phyloP scores from a whole-genome alignment of 2,888 invertebrate genomes.

The Anodontia alba region DNA sequence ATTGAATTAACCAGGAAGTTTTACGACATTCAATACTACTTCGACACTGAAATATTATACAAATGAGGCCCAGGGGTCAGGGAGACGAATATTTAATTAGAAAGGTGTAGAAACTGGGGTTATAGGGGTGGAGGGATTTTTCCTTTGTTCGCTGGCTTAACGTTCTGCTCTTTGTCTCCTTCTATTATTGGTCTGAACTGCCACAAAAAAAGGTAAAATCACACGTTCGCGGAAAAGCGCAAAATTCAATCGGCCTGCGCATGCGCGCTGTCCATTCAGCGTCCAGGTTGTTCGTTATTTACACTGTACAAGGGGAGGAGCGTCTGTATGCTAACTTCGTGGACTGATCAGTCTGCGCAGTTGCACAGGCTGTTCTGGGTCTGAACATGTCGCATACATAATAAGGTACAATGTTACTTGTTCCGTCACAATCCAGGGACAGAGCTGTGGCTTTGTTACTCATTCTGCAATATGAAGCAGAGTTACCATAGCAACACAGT shows the following conservation, averaged over 20 bases:
- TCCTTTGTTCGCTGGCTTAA: background rate
- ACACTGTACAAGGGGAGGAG: too few species aligned
- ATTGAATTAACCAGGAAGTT: background rate
- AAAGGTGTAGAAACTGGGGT: background rate
- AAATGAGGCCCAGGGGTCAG: slow-evolving; percentile 6
- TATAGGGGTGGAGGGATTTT: background rate
- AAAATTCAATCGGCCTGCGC: too few species aligned
- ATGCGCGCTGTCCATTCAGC: too few species aligned
- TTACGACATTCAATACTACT: slow-evolving; percentile 2
- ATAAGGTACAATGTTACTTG: too few species aligned
- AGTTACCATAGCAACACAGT: slow-evolving; percentile 5
- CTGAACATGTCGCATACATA: too few species aligned
- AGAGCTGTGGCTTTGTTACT: background rate
- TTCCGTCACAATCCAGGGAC: background rate
- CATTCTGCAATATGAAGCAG: background rate
- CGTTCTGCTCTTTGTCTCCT: background rate
- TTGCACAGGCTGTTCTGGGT: too few species aligned
- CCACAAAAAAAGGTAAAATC: too few species aligned
- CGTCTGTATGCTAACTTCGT: too few species aligned
- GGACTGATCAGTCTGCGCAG: too few species aligned
- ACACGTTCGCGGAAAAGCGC: too few species aligned
- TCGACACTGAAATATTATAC: background rate
- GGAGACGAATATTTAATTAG: background rate
- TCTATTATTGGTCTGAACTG: background rate
- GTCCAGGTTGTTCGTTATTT: too few species aligned